A percentile compares a stretch with the other conserved stretches of the same genome.
Evolutionary conservation across 2,797 vertebrate species (phyloP).

Genomic region (Masticophis lateralis): DNA sequence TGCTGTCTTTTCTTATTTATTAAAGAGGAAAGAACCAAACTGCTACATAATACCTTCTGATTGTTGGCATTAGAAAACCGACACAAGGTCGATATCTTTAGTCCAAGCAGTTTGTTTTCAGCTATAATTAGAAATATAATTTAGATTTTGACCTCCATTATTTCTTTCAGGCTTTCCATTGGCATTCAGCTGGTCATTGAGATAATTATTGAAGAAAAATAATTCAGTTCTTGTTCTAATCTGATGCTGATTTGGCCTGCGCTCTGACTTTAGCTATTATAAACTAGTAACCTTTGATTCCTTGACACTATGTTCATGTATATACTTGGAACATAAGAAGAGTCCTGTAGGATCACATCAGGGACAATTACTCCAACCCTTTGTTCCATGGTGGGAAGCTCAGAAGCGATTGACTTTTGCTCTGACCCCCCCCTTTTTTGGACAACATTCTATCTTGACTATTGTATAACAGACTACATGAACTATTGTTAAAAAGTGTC

Average conservation of each 20-base stretch:
- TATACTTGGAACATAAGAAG: background rate
- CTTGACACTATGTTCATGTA: background rate
- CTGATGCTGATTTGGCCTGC: background rate
- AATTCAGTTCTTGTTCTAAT: background rate
- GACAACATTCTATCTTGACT: background rate
- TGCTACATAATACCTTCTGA: background rate
- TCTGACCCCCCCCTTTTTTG: background rate
- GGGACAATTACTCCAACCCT: background rate
- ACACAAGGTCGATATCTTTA: background rate
- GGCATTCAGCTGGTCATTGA: background rate
- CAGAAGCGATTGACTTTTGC: background rate
- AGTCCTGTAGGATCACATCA: background rate
- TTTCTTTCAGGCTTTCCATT: background rate
- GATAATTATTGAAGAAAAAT: background rate
- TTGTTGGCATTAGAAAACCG: background rate
- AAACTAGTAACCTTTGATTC: background rate
- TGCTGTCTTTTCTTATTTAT: background rate
- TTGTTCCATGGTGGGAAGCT: background rate
- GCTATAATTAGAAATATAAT: background rate
- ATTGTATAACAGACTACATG: background rate
- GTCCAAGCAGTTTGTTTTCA: background rate
- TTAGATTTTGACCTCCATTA: background rate
- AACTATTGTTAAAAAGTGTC: background rate
- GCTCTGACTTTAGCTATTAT: background rate
- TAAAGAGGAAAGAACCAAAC: background rate